Evolutionary conservation across 2,888 invertebrate genomes (phyloP), one percentile per base, ranked within the genome.

Genomic region (Macropis europaea): DNA sequence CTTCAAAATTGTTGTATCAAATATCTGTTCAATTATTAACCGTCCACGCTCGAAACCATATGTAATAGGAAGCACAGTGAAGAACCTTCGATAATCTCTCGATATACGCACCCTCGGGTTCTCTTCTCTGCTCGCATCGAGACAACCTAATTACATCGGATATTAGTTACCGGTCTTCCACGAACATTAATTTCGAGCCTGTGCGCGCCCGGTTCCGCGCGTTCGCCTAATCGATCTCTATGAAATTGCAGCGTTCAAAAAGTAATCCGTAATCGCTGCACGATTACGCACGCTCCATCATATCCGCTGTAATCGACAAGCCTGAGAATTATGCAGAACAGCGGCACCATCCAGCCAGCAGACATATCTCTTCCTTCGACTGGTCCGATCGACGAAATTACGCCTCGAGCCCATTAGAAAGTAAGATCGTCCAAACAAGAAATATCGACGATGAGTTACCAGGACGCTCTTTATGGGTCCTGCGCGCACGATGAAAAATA

Each of bases 101-200:
- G 24, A 53, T 26, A 42, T 34, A 45, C 53, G 69, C 53, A 36
- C 22, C 22, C 38, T 34, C 40, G 42, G 36, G 13, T 11, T 17
- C 48, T 48, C 69, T 48, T 50, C 50, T 26, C 34, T 53, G 19
- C 28, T 28, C 11, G 26, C 40, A n/a, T n/a, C n/a, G n/a, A n/a
- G n/a, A n/a, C 43, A 6, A n/a, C 53, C 69, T 54, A 61, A 69
- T 69, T 71, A 69, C 61, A 40, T 34, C 17, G 52, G 28, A 28
- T 56, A 56, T 52, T 69, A 69, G 60, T 54, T 56, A 50, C 42
- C 32, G 48, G 28, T 26, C 38, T 45, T 32, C 56, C 38, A 36
- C 34, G 32, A 11, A 36, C 59, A 54, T 32, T 73, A 59, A 73
- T 73, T 63, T 53, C 59, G 13, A 32, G 13, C 19, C 34, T 7